Conservation (phyloP, 2,888 invertebrate species). For the Chesias legatella region DNA sequence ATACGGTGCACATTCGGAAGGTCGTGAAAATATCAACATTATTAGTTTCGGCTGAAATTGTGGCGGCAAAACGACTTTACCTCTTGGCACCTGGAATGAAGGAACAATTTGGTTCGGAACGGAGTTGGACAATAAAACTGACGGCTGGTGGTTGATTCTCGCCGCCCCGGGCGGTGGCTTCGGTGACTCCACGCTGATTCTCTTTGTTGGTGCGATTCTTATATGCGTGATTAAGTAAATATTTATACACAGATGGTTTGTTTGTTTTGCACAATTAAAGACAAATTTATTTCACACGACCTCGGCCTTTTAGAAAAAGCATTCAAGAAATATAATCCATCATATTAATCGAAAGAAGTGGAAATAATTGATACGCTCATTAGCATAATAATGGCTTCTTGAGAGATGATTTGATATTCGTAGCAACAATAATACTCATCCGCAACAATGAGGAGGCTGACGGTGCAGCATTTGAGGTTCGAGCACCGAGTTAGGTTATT, state of each 20-base stretch:
- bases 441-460: slow-evolving; percentile 38
- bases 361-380: slow-evolving; percentile 48
- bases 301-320: slow-evolving; percentile 1
- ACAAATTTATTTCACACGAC: neutral
- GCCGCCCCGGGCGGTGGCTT: slow-evolving; percentile 54
- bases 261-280: too few relatives aligned
- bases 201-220: slow-evolving; percentile 61
- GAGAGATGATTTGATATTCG: slow-evolving; percentile 40
- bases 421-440: slow-evolving; percentile 32
- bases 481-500: slow-evolving; percentile 44
- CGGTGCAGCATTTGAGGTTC: slow-evolving; percentile 45
- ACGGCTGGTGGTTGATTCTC: slow-evolving; percentile 64
- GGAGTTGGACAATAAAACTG: slow-evolving; percentile 69
- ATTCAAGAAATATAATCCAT: slow-evolving; percentile 23
- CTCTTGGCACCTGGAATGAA: slow-evolving; percentile 50
- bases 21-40: slow-evolving; percentile 66
- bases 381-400: slow-evolving; percentile 43
- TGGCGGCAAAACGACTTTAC: slow-evolving; percentile 50
- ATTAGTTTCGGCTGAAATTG: slow-evolving; percentile 60
- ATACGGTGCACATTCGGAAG: slow-evolving; percentile 67
- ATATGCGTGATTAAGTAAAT: slow-evolving; percentile 37
- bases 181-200: slow-evolving; percentile 63
- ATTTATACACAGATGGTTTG: slow-evolving; percentile 11
- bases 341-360: slow-evolving; percentile 41
- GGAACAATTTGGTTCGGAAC: slow-evolving; percentile 56